These are phyloP conservation scores for Chloropsis cyanopogon DNA, from an alignment of 2,113 vertebrate species.

Conservation along the genomic window DNA sequence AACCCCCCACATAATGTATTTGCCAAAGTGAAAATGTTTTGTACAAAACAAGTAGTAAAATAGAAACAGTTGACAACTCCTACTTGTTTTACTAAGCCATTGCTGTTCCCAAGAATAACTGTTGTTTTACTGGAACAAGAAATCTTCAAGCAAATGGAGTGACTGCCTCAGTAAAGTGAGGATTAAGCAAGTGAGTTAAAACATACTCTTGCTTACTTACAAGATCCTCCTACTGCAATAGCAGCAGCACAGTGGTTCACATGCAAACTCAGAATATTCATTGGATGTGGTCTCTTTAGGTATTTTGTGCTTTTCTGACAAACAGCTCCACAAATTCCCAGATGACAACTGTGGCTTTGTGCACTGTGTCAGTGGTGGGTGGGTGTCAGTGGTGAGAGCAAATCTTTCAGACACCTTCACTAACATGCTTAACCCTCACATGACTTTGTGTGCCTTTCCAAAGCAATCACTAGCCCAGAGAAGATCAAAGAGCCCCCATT, in stretches of 20 bases:
- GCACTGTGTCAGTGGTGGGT: not conserved
- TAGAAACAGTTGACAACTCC: not conserved
- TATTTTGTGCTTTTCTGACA: not conserved
- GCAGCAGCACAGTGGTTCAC: not conserved
- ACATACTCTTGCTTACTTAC: not conserved
- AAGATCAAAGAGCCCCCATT: not conserved
- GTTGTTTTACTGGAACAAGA: not conserved
- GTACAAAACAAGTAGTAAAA: not conserved
- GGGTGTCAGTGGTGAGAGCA: not conserved
- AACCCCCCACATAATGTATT: not conserved
- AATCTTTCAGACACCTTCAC: not conserved
- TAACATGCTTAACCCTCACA: rapidly evolving
- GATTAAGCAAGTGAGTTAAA: not conserved
- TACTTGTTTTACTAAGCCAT: not conserved
- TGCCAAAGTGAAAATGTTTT: not conserved
- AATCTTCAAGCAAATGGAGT: not conserved
- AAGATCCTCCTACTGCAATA: not conserved
- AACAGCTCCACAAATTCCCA: not conserved
- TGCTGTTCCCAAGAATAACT: not conserved
- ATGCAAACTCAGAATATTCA: not conserved
- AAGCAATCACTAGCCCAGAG: not conserved
- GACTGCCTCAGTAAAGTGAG: not conserved
- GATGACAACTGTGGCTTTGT: not conserved
- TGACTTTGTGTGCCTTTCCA: not conserved
- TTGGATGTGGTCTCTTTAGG: not conserved